These are phyloP conservation scores for Tethya wilhelma DNA, from an alignment of 37 sponge, comb jelly and placozoan species.

Conservation along the genomic window DNA sequence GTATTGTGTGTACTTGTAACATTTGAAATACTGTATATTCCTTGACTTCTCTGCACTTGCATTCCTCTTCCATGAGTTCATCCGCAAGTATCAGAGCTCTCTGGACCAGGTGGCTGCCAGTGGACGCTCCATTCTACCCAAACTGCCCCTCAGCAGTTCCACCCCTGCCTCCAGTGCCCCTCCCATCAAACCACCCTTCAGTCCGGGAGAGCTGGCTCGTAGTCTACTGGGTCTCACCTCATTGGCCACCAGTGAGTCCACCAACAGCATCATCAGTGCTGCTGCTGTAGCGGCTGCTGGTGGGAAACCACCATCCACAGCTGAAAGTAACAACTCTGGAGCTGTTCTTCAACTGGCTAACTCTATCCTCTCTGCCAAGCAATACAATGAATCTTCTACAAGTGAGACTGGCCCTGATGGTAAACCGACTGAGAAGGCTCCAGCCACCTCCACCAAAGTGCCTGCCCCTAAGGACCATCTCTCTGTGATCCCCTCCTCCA, in stretches of 20 bases:
- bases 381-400: too few species aligned
- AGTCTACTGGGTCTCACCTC: background rate
- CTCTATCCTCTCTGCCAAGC: too few species aligned
- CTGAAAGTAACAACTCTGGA: slow-evolving; percentile 4
- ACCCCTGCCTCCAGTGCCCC: background rate
- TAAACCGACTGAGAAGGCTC: too few species aligned
- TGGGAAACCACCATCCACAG: background rate
- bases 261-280: background rate
- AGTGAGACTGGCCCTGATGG: too few species aligned
- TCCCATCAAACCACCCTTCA: background rate
- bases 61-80: slow-evolving; percentile 61
- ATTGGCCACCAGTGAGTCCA: background rate
- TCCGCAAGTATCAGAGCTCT: slow-evolving; percentile 44
- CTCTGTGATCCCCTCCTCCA: too few species aligned
- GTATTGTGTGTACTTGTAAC: background rate
- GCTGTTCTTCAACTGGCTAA: too few species aligned
- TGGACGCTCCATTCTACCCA: slow-evolving; percentile 53
- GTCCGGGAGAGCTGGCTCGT: background rate
- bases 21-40: background rate
- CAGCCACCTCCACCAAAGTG: too few species aligned
- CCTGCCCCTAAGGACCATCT: too few species aligned
- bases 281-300: background rate
- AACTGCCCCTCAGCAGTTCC: background rate
- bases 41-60: slow-evolving; percentile 39
- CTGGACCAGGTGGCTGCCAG: slow-evolving; percentile 33